Evolutionary conservation across 2,113 vertebrate genomes (phyloP).

Genomic region (Dicrurus megarhynchus): DNA sequence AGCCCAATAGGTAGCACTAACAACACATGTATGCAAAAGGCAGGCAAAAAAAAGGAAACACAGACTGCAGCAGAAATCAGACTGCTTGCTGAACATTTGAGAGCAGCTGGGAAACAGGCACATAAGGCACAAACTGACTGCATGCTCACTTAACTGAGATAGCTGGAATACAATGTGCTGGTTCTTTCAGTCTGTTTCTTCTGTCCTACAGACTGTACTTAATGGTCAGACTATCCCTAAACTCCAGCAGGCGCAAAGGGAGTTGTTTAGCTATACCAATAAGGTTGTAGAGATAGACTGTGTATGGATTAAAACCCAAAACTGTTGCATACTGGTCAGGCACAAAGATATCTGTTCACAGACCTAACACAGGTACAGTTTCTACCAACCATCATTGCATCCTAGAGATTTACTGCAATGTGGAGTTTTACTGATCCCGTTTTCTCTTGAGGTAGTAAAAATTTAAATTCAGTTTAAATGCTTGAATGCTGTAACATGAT

Average conservation of each 20-base stretch:
- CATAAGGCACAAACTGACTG: neutral
- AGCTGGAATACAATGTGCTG: neutral
- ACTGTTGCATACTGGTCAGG: neutral
- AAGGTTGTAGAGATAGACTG: neutral
- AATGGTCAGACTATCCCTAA: neutral
- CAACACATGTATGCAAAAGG: neutral
- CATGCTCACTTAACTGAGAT: neutral
- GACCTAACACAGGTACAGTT: neutral
- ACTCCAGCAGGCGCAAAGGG: neutral
- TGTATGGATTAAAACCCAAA: rapidly evolving
- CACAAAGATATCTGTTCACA: neutral
- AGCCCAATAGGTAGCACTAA: neutral
- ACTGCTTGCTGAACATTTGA: neutral
- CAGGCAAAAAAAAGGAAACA: neutral
- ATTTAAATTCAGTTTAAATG: neutral
- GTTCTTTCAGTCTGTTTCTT: neutral
- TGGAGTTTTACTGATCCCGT: neutral
- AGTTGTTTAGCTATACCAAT: neutral
- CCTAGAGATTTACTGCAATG: neutral
- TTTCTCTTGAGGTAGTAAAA: neutral
- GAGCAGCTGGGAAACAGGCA: neutral
- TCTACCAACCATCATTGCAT: neutral
- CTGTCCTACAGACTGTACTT: neutral
- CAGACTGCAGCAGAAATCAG: neutral
- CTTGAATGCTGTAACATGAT: neutral